These are phyloP conservation scores for Orthosia gothica DNA, from an alignment of 2,888 invertebrate species.

Conservation along the genomic window DNA sequence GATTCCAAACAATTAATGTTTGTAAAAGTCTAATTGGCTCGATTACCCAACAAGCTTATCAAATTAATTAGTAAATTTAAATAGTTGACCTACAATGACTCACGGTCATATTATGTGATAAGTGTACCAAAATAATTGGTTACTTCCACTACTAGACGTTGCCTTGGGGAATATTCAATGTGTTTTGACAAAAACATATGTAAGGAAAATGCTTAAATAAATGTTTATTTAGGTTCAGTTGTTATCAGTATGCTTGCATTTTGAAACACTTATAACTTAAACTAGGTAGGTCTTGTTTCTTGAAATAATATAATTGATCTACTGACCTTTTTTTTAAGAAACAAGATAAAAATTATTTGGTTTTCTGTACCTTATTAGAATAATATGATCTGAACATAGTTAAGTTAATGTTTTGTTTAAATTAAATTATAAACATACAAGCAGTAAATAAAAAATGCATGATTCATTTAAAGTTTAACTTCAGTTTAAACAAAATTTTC, in stretches of 20 bases:
- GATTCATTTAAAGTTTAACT: not conserved
- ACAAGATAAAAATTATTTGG: not conserved
- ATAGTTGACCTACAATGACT: conserved; percentile 64
- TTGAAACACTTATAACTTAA: not conserved
- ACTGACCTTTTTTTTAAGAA: not conserved
- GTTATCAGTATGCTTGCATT: not conserved
- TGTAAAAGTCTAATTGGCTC: conserved; percentile 63
- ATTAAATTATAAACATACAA: not conserved
- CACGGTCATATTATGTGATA: conserved; percentile 56
- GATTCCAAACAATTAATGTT: conserved; percentile 61
- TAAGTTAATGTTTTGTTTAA: too few relatives aligned
- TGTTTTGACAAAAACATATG: not conserved
- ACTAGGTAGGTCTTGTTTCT: not conserved
- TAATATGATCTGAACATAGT: too few relatives aligned
- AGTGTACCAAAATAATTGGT: conserved; percentile 53
- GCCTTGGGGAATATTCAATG: conserved; percentile 35
- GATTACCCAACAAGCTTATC: conserved; percentile 64
- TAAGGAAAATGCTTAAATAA: conserved; percentile 3
- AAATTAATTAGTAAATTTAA: conserved; percentile 64
- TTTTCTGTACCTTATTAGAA: not conserved
- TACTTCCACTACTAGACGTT: conserved; percentile 43
- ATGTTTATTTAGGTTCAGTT: not conserved
- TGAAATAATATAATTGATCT: not conserved
- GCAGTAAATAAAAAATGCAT: not conserved
- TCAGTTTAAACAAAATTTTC: not conserved